Conservation (phyloP, 2,797 vertebrate species). For the Pteronotus mesoamericanus region DNA sequence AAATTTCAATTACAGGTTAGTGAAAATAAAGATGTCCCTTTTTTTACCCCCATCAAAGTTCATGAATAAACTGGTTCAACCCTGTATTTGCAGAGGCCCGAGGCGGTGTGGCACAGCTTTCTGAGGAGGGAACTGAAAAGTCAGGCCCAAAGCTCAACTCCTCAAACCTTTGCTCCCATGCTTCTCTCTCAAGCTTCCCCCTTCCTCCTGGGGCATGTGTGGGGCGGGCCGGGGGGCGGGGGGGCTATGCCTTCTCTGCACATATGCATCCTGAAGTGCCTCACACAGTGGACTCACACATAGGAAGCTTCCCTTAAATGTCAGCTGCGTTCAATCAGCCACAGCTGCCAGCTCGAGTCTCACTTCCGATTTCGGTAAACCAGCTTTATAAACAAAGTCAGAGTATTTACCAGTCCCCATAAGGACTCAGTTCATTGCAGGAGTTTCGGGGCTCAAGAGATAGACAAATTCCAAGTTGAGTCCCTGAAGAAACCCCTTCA, state of each 20-base stretch:
- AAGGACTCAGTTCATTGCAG: neutral
- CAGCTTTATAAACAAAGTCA: neutral
- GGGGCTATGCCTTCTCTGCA: neutral
- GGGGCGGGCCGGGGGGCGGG: neutral
- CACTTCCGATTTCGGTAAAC: neutral
- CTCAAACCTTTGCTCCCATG: neutral
- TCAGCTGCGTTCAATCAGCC: neutral
- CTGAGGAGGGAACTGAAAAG: neutral
- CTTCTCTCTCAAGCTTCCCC: neutral
- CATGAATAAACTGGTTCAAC: neutral
- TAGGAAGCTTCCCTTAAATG: neutral
- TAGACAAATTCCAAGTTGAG: neutral
- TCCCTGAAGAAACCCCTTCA: neutral
- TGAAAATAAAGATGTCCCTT: neutral
- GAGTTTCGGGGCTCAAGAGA: neutral
- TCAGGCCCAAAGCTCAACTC: neutral
- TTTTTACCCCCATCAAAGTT: neutral
- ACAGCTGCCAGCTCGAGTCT: neutral
- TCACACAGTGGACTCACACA: neutral
- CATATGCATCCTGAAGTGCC: neutral
- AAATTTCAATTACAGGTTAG: neutral
- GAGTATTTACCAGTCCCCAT: neutral
- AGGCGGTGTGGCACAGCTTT: neutral
- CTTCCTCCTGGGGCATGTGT: no score
- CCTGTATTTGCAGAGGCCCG: neutral